Conservation (phyloP, 2,888 invertebrate species). For the Itoplectis maculator region DNA sequence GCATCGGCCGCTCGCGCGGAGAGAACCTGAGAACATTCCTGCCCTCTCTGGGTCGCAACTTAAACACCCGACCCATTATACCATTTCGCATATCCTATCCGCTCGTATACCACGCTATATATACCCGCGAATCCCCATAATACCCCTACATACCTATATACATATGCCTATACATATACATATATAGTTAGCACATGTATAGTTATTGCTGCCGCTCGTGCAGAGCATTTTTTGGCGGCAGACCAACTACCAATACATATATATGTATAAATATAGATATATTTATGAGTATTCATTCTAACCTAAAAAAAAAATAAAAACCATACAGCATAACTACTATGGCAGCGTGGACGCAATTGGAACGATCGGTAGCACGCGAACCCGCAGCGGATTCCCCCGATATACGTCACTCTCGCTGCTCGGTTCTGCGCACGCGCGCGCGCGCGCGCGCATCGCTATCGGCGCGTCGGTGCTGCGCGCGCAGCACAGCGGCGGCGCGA, state of each 20-base stretch:
- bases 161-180: no score
- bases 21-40: slow-evolving; percentile 50
- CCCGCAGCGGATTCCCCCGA: slow-evolving; percentile 47
- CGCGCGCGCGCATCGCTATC: slow-evolving; percentile 15
- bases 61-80: slow-evolving; percentile 45
- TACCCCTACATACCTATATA: no score
- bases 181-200: not conserved
- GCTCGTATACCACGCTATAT: slow-evolving; percentile 23
- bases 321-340: not conserved
- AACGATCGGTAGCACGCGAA: slow-evolving; percentile 58
- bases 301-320: not conserved
- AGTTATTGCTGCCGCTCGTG: slow-evolving; percentile 55
- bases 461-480: not conserved
- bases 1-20: slow-evolving; percentile 3
- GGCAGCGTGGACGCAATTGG: slow-evolving; percentile 48
- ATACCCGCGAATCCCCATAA: no score
- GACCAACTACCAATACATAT: slow-evolving; percentile 47
- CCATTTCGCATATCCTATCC: slow-evolving; percentile 45
- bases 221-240: slow-evolving; percentile 48
- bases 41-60: slow-evolving; percentile 24
- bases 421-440: slow-evolving; percentile 23
- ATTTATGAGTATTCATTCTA: no score
- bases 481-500: not conserved
- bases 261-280: not conserved
- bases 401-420: slow-evolving; percentile 64